Conservation (phyloP, 2,797 vertebrate genomes). For the Myiotriccus ornatus region DNA sequence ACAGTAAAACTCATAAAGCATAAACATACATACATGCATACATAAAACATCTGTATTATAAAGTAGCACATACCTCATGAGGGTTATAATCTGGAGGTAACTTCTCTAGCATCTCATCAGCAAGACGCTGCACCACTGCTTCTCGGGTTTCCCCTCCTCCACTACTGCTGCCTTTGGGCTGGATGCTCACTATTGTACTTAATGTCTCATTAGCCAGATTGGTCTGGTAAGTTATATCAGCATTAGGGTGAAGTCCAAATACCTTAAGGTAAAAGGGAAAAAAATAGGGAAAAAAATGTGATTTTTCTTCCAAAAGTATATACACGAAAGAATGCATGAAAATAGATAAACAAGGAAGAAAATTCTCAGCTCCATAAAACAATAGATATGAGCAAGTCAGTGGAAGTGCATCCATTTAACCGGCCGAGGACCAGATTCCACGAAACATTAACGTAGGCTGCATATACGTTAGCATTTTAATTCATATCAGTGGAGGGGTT, state of each 20-base stretch:
- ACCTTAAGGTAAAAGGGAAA: slow-evolving; percentile 70
- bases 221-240: slow-evolving; percentile 87
- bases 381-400: background rate
- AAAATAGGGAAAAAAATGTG: accelerated
- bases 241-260: slow-evolving; percentile 86
- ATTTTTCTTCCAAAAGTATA: background rate
- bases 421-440: background rate
- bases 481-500: accelerated
- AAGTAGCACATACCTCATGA: slow-evolving; percentile 73
- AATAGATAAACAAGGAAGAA: background rate
- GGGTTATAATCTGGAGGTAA: slow-evolving; percentile 83
- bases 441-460: background rate
- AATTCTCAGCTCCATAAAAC: background rate
- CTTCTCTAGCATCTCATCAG: slow-evolving; percentile 86
- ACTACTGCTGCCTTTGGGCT: slow-evolving; percentile 82
- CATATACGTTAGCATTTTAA: background rate
- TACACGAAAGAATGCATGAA: background rate
- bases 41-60: background rate
- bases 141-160: slow-evolving; percentile 82
- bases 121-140: slow-evolving; percentile 76
- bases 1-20: background rate
- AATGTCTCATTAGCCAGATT: slow-evolving; percentile 85
- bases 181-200: slow-evolving; percentile 82
- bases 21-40: background rate
- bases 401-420: background rate